These are phyloP conservation scores for Crossoptilon crossoptilon DNA, from an alignment of 2,797 vertebrate species.

Conservation along the genomic window DNA sequence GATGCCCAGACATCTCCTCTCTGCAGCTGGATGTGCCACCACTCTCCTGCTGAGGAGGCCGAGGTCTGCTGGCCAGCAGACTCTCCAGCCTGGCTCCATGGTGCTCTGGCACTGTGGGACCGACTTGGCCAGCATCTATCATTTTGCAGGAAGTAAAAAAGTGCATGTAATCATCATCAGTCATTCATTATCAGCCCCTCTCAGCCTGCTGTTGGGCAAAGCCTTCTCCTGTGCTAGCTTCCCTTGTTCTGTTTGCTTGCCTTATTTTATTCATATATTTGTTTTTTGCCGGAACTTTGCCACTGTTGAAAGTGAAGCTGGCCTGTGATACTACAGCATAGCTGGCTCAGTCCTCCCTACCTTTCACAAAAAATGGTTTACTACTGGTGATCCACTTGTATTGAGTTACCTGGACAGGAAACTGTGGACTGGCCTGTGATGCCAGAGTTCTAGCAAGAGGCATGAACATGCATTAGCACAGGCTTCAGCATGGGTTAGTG, in stretches of 20 bases:
- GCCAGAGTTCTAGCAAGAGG: not conserved
- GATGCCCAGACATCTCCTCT: not conserved
- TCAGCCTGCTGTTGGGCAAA: slow-evolving; percentile 63
- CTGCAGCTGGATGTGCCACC: not conserved
- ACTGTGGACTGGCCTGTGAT: not conserved
- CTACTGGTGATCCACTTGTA: not conserved
- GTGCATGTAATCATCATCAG: slow-evolving; percentile 45
- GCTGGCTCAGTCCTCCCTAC: not conserved
- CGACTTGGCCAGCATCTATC: slow-evolving; percentile 57
- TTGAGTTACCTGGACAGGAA: not conserved
- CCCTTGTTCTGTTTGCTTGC: not conserved
- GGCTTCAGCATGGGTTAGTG: not conserved
- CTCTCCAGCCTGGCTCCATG: not conserved
- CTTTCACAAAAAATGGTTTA: not conserved
- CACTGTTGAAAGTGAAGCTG: slow-evolving; percentile 14
- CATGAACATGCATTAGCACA: not conserved
- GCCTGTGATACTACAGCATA: not conserved
- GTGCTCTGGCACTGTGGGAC: not conserved
- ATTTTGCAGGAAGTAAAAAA: slow-evolving; percentile 58
- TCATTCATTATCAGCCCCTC: slow-evolving; percentile 59
- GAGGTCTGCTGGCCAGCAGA: not conserved
- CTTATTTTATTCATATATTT: slow-evolving; percentile 51
- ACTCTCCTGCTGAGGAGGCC: rapidly evolving
- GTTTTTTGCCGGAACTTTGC: slow-evolving; percentile 56
- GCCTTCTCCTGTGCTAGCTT: slow-evolving; percentile 29